These are phyloP conservation scores for Papilio elwesi DNA, from an alignment of 2,888 invertebrate species.

Conservation along the genomic window DNA sequence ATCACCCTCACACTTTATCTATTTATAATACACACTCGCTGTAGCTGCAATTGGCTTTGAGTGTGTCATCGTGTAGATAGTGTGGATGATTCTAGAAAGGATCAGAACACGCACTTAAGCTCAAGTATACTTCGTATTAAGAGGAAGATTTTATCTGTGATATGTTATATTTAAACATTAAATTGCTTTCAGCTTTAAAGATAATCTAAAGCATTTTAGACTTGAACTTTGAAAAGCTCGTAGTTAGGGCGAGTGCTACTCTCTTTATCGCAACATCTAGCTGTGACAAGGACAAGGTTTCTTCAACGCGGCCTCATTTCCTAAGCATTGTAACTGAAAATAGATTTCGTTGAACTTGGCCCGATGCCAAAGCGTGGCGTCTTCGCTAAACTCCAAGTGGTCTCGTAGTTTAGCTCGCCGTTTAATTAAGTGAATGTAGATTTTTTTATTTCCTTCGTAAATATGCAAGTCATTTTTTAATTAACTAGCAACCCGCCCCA, in stretches of 20 bases:
- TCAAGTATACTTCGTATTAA: not conserved
- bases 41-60: not conserved
- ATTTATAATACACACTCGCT: too few relatives aligned
- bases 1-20: too few relatives aligned
- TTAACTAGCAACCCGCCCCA: not conserved
- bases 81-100: not conserved
- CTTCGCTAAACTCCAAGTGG: conserved; percentile 33
- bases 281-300: conserved; percentile 41
- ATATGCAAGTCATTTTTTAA: not conserved
- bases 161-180: conserved; percentile 5
- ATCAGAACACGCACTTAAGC: conserved; percentile 1
- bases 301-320: conserved; percentile 41
- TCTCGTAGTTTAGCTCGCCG: conserved; percentile 30
- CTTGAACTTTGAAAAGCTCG: conserved; percentile 31
- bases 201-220: conserved; percentile 34
- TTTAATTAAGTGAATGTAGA: conserved; percentile 37
- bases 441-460: conserved; percentile 15
- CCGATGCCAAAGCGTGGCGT: conserved; percentile 30
- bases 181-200: conserved; percentile 10
- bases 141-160: conserved; percentile 6
- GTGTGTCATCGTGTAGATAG: not conserved
- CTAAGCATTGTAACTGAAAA: conserved; percentile 42
- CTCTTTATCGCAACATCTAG: conserved; percentile 40
- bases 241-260: conserved; percentile 40
- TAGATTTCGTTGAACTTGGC: conserved; percentile 42